Base-by-base conservation (phyloP, 1,140 invertebrate species). In the Leptonema lineaticorne region DNA sequence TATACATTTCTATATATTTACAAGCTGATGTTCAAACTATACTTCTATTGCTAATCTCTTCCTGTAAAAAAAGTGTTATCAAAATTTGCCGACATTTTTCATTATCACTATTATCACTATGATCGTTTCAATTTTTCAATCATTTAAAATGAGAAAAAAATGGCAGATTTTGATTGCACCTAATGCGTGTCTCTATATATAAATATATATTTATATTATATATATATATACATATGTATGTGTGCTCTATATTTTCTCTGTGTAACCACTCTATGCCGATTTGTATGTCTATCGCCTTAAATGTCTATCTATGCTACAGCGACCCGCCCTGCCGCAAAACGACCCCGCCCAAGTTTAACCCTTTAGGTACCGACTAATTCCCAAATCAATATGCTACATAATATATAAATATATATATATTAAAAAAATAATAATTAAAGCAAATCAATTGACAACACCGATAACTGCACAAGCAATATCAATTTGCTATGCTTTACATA, bases 231-330 rank as follows among this genome's bases (percentile, higher is more conserved):
- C 16, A n/a, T 57, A 24, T 65, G 26, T 65, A 28, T 37, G 50
- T 58, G 63, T 30, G 63, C 63, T 60, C 33, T 67, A 53, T 68
- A 37, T 59, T 68, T 27, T 70, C 29, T 65, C 22, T 70, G 69
- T 70, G 58, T 71, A 63, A 45, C 57, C 37, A 50, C 9, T 68
- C 63, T 72, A 63, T 72, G 63, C 70, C 48, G 63, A 64, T 58
- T 62, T 64, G 58, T 48, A 30, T 60, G 53, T 72, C 70, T 72
- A 67, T 72, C 70, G 70, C 70, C 70, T 72, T 67, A 62, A 59
- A 69, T 72, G 70, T 71, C 66, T 57, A 66, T 66, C 28, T 68
- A 63, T 69, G 67, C 67, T 63, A 69, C 53, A 45, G 50, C 41
- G 64, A 57, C 64, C 53, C 30, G 16, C 30, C 64, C 64, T 37